These are phyloP conservation scores for Melanotaenia duboulayi DNA, from an alignment of 2,113 vertebrate species.

Conservation along the genomic window DNA sequence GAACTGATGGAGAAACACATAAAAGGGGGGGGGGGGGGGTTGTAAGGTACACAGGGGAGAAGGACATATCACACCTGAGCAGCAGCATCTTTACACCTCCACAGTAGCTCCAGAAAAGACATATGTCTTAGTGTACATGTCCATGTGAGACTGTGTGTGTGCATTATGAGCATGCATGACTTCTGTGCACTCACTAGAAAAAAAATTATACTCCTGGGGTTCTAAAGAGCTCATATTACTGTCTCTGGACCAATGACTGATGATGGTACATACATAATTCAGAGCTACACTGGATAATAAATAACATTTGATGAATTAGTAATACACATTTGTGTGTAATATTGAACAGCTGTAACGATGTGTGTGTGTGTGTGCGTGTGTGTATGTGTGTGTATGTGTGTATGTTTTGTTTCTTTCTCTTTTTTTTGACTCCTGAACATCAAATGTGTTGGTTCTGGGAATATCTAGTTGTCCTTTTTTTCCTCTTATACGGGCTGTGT, in stretches of 20 bases:
- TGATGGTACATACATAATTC: slow-evolving; percentile 74
- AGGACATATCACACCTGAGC: slow-evolving; percentile 63
- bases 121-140: slow-evolving; percentile 14
- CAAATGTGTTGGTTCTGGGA: neutral
- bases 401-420: neutral
- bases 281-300: slow-evolving; percentile 67
- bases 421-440: neutral
- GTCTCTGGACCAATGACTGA: slow-evolving; percentile 61
- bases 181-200: slow-evolving; percentile 3
- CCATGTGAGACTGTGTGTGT: neutral
- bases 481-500: neutral
- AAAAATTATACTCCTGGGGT: slow-evolving; percentile 45
- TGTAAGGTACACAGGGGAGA: slow-evolving; percentile 20
- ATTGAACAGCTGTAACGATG: slow-evolving; percentile 38
- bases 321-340: slow-evolving; percentile 53
- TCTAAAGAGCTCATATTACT: slow-evolving; percentile 58
- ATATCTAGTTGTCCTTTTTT: slow-evolving; percentile 24
- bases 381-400: neutral
- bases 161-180: neutral
- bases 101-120: slow-evolving; percentile 10
- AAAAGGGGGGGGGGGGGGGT: neutral
- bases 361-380: neutral
- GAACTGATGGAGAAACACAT: slow-evolving; percentile 1
- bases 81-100: slow-evolving; percentile 48
- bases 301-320: slow-evolving; percentile 74